Percentiles rank a stretch among this genome's conserved stretches.
These are phyloP conservation scores for Spilarctia lutea DNA, from an alignment of 2,888 invertebrate genomes.

Conservation along the genomic window DNA sequence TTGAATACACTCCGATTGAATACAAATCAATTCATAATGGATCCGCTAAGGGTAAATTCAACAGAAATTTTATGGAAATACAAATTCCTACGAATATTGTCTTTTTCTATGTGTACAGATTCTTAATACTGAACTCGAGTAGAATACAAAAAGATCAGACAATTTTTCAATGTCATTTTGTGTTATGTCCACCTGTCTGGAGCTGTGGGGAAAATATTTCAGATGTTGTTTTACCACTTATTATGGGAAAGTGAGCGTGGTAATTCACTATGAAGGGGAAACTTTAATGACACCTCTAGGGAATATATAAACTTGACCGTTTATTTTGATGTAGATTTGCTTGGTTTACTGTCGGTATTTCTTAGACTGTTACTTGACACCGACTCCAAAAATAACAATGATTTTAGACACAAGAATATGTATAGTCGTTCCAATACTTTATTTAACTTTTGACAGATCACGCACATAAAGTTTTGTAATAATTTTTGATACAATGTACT, in stretches of 20 bases:
- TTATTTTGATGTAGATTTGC: neutral
- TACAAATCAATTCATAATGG: constrained; percentile 75
- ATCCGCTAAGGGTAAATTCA: constrained; percentile 57
- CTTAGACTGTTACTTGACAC: too few relatives aligned
- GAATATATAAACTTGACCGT: neutral
- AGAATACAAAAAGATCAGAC: constrained; percentile 39
- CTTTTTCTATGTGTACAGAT: constrained; percentile 49
- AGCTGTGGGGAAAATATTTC: constrained; percentile 23
- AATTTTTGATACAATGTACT: too few relatives aligned
- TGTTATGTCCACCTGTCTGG: constrained; percentile 26
- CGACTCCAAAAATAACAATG: too few relatives aligned
- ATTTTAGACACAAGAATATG: too few relatives aligned
- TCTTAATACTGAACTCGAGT: constrained; percentile 34
- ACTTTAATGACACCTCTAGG: neutral
- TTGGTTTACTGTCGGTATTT: too few relatives aligned
- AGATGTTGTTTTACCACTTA: constrained; percentile 24
- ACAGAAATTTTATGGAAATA: constrained; percentile 63
- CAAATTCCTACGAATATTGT: constrained; percentile 59
- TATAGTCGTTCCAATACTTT: too few relatives aligned
- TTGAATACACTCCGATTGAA: constrained; percentile 75
- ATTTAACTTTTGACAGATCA: too few relatives aligned
- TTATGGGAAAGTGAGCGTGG: constrained; percentile 6
- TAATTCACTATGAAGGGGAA: neutral
- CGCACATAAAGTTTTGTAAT: too few relatives aligned
- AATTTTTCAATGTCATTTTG: constrained; percentile 42